These are phyloP conservation scores for Limnephilus rhombicus DNA, from an alignment of 2,888 invertebrate genomes.

Conservation along the genomic window DNA sequence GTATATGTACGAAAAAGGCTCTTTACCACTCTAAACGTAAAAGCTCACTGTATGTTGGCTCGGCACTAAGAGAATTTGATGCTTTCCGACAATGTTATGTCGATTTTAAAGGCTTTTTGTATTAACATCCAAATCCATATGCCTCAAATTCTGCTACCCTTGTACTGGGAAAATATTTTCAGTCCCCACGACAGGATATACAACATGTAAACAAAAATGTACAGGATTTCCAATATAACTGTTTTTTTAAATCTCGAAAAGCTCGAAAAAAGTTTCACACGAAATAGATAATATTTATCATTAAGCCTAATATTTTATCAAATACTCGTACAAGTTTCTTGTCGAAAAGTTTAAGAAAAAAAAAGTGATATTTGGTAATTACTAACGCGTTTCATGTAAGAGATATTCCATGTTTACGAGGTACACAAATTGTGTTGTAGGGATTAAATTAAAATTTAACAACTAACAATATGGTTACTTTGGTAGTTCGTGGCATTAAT, in stretches of 20 bases:
- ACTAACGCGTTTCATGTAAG: background rate
- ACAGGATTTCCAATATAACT: background rate
- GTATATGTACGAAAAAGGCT: constrained; percentile 28
- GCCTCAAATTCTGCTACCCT: constrained; percentile 11
- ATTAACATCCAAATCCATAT: constrained; percentile 19
- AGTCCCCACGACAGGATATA: background rate
- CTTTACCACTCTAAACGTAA: constrained; percentile 42
- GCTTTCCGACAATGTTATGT: constrained; percentile 22
- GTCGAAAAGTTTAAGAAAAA: background rate
- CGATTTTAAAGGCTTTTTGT: constrained; percentile 38
- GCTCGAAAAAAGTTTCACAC: background rate
- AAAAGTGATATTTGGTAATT: no score
- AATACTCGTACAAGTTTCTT: background rate
- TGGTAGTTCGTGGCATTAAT: no score
- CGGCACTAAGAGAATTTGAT: constrained; percentile 9
- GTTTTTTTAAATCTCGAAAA: background rate
- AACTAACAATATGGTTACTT: no score
- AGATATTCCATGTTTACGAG: background rate
- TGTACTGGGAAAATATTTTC: background rate
- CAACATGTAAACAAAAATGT: background rate
- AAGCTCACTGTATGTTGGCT: constrained; percentile 50
- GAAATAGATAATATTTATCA: background rate
- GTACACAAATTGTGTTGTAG: no score
- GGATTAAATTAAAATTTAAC: no score
- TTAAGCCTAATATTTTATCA: background rate